These are phyloP conservation scores for Carassius auratus DNA, from an alignment of 2,113 vertebrate species.

Conservation along the genomic window DNA sequence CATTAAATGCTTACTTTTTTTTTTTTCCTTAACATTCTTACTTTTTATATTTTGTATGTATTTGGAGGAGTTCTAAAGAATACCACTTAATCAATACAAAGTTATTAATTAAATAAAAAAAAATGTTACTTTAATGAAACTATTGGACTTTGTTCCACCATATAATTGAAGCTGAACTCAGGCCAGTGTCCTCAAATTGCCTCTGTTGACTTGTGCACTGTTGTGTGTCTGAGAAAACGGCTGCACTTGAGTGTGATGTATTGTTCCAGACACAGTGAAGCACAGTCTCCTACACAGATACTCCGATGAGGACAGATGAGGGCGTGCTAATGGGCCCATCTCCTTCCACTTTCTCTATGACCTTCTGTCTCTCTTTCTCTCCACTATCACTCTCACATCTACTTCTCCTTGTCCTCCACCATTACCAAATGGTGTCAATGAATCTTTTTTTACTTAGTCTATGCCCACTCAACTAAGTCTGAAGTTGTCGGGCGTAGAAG, in stretches of 20 bases:
- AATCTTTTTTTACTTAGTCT: slow-evolving; percentile 35
- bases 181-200: not conserved
- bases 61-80: not conserved
- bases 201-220: not conserved
- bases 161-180: not conserved
- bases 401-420: slow-evolving; percentile 14
- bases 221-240: not conserved
- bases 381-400: not conserved
- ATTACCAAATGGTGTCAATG: slow-evolving; percentile 19
- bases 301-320: slow-evolving; percentile 32
- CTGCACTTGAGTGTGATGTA: slow-evolving; percentile 17
- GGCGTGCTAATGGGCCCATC: slow-evolving; percentile 13
- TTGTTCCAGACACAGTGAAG: slow-evolving; percentile 3
- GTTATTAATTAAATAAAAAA: not conserved
- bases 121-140: not conserved
- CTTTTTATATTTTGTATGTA: not conserved
- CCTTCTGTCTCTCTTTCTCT: not conserved
- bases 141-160: not conserved
- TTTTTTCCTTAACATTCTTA: not conserved
- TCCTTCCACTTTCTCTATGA: not conserved
- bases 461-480: slow-evolving; percentile 12
- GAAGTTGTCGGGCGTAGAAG: slow-evolving; percentile 9
- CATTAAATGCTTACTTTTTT: too few species aligned
- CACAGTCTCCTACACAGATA: slow-evolving; percentile 25
- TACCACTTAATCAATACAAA: not conserved